A percentile compares a stretch with the other conserved stretches of the same genome.
phyloP scores from a whole-genome alignment of 2,888 invertebrate species.

The Drosophila ochracea region DNA sequence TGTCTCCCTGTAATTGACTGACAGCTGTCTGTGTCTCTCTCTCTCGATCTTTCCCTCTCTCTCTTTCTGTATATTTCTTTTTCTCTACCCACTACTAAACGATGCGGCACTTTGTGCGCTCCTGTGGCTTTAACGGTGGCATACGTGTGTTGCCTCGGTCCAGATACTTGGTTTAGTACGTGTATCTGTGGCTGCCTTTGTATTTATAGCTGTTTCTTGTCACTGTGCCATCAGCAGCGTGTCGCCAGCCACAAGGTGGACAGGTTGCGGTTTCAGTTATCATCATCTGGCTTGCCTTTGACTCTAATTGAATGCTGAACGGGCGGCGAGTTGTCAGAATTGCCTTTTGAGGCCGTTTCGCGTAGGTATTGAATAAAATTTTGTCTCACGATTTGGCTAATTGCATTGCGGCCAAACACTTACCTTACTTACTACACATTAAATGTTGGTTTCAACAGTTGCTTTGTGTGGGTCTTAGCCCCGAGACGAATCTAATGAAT shows the following conservation, averaged over 20 bases:
- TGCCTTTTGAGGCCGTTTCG: constrained; percentile 19
- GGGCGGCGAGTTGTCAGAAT: constrained; percentile 32
- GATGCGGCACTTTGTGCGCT: constrained; percentile 29
- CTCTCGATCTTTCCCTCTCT: background rate
- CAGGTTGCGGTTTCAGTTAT: constrained; percentile 54
- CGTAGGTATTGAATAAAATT: constrained; percentile 36
- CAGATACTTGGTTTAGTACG: constrained; percentile 12
- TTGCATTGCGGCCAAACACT: constrained; percentile 51
- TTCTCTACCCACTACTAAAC: constrained; percentile 17
- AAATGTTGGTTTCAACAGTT: constrained; percentile 15
- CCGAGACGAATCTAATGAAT: constrained; percentile 55
- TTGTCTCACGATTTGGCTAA: constrained; percentile 42
- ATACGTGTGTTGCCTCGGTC: constrained; percentile 26
- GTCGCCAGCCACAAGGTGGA: constrained; percentile 57
- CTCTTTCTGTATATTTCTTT: background rate
- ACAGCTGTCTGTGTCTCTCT: background rate
- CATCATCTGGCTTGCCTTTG: constrained; percentile 20
- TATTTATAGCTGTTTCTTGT: constrained; percentile 30
- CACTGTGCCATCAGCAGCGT: constrained; percentile 59
- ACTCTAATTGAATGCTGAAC: constrained; percentile 37
- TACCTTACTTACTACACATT: constrained; percentile 4
- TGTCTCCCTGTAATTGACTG: background rate
- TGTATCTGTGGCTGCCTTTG: constrained; percentile 11
- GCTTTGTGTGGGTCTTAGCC: constrained; percentile 55
- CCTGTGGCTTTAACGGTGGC: constrained; percentile 54